phyloP scores from a whole-genome alignment of 2,113 vertebrate species.

The Probosciger aterrimus region DNA sequence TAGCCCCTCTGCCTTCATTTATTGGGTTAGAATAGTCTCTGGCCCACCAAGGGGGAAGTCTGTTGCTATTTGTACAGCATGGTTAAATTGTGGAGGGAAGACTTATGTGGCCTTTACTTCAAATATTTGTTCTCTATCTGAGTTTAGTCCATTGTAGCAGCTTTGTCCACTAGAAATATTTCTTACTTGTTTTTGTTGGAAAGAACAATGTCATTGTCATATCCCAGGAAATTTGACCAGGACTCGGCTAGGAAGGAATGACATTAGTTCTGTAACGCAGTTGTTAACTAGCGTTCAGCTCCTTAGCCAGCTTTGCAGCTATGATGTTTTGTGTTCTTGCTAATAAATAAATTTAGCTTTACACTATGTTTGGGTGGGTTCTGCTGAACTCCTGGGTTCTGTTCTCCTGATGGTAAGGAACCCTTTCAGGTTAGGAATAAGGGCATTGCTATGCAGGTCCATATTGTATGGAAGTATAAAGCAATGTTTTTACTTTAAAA shows the following conservation, averaged over 20 bases:
- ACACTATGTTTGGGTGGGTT: neutral
- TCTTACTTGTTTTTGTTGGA: neutral
- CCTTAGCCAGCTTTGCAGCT: neutral
- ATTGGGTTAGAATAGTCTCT: neutral
- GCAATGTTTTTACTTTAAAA: neutral
- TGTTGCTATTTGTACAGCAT: neutral
- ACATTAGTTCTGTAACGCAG: neutral
- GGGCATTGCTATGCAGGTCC: rapidly evolving
- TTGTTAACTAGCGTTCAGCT: neutral
- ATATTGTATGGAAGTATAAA: neutral
- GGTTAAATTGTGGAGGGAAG: neutral
- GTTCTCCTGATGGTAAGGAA: neutral
- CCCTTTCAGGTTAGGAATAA: neutral
- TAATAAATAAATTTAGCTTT: neutral
- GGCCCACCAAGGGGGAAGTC: too few relatives aligned
- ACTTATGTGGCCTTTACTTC: neutral
- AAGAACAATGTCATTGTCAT: neutral
- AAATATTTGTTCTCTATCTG: neutral
- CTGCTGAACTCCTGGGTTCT: neutral
- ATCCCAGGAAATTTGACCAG: neutral
- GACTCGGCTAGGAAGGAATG: neutral
- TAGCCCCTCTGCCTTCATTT: neutral
- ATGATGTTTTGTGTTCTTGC: neutral
- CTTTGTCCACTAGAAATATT: neutral
- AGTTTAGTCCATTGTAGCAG: neutral